Conservation (phyloP, 2,797 vertebrate species). For the Hemibagrus guttatus region DNA sequence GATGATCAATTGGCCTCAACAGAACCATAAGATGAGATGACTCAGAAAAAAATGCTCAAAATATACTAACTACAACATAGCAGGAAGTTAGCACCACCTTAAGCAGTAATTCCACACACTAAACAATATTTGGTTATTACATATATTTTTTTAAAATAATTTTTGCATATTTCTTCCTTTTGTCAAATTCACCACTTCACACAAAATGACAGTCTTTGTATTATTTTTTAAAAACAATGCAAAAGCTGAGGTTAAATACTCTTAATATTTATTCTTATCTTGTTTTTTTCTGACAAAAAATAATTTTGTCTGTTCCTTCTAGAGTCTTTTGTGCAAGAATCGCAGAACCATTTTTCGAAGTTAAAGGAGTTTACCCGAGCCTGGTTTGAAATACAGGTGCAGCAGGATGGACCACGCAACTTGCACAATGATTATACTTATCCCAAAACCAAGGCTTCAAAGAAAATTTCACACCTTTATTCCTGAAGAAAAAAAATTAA, state of each 20-base stretch:
- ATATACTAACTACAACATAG: neutral
- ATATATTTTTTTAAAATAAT: neutral
- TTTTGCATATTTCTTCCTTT: slow-evolving; percentile 1
- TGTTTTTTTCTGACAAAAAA: neutral
- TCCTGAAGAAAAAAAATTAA: slow-evolving; percentile 33
- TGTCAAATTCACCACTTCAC: neutral
- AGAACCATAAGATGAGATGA: neutral
- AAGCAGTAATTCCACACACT: neutral
- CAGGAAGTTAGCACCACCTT: neutral
- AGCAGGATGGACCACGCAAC: slow-evolving; percentile 62
- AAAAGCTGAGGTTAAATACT: neutral
- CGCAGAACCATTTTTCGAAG: slow-evolving; percentile 61
- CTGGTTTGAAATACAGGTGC: slow-evolving; percentile 71
- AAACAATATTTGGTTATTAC: neutral
- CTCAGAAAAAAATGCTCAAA: neutral
- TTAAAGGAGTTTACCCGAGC: slow-evolving; percentile 71
- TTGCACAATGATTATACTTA: slow-evolving; percentile 62
- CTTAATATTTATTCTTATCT: neutral
- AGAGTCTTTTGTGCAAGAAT: slow-evolving; percentile 48
- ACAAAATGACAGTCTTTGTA: neutral
- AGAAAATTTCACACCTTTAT: slow-evolving; percentile 24
- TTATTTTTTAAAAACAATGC: neutral
- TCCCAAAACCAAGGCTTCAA: slow-evolving; percentile 24
- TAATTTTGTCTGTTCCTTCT: slow-evolving; percentile 13
- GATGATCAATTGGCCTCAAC: neutral